These are phyloP conservation scores for Chromoteleia sp. DNA, from an alignment of 2,888 invertebrate genomes.

Conservation along the genomic window DNA sequence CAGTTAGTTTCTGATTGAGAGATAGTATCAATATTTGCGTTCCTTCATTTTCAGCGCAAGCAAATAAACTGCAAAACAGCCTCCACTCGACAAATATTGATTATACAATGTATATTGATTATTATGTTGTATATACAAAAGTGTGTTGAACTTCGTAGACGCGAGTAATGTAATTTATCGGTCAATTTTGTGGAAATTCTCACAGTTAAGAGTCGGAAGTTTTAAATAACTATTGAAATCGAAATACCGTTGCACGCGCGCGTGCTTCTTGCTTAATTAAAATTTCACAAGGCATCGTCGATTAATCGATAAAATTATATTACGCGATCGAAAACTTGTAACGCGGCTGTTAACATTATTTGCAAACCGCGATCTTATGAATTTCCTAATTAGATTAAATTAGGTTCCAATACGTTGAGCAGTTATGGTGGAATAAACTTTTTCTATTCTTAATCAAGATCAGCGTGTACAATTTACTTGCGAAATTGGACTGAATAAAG, in stretches of 20 bases:
- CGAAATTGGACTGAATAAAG: no score
- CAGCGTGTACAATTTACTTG: no score
- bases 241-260: background rate
- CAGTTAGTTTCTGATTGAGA: background rate
- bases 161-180: conserved; percentile 14
- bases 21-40: conserved; percentile 12
- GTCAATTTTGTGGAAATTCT: conserved; percentile 3
- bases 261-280: conserved; percentile 1
- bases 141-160: conserved; percentile 11
- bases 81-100: conserved; percentile 7
- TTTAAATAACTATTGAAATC: background rate
- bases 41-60: conserved; percentile 18
- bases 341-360: no score
- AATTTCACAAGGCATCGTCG: background rate
- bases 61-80: conserved; percentile 6
- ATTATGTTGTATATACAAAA: conserved; percentile 5
- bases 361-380: no score
- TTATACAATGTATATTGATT: conserved; percentile 19
- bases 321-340: no score
- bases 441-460: no score
- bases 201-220: no score
- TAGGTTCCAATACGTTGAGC: no score
- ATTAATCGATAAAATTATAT: no score
- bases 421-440: no score
- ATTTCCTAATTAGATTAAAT: no score